phyloP scores from a whole-genome alignment of 2,888 invertebrate species.

The Parelbella ahira region DNA sequence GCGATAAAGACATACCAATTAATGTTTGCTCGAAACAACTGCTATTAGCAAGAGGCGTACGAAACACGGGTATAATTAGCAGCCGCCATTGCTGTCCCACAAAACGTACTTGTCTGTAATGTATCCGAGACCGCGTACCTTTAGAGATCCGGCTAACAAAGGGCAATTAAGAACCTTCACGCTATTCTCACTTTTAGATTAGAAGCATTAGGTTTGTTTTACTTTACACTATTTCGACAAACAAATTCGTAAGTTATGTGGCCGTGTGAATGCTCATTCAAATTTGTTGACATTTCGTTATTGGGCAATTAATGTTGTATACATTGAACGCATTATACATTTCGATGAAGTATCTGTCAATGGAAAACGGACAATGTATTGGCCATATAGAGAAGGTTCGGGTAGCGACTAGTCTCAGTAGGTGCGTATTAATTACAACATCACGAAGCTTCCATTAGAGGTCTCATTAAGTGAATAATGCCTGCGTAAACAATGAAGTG shows the following conservation, averaged over 20 bases:
- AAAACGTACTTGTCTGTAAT: slow-evolving; percentile 28
- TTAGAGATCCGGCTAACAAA: slow-evolving; percentile 12
- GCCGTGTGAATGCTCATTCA: slow-evolving; percentile 18
- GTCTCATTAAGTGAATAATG: slow-evolving; percentile 64
- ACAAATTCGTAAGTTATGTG: slow-evolving; percentile 15
- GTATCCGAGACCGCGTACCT: slow-evolving; percentile 20
- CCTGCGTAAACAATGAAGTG: slow-evolving; percentile 60
- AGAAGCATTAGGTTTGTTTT: slow-evolving; percentile 5
- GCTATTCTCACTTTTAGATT: slow-evolving; percentile 10
- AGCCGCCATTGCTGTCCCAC: slow-evolving; percentile 35
- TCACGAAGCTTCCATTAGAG: slow-evolving; percentile 55
- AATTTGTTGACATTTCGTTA: slow-evolving; percentile 12
- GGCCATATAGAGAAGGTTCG: not conserved
- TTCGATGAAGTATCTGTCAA: not conserved
- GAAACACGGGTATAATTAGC: slow-evolving; percentile 37
- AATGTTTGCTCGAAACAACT: slow-evolving; percentile 57
- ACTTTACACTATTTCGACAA: slow-evolving; percentile 1
- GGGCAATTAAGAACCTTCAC: slow-evolving; percentile 12
- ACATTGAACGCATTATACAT: slow-evolving; percentile 11
- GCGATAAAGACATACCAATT: slow-evolving; percentile 65
- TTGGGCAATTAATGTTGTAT: slow-evolving; percentile 6
- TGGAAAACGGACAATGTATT: slow-evolving; percentile 6
- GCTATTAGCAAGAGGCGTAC: slow-evolving; percentile 48
- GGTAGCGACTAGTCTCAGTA: slow-evolving; percentile 5
- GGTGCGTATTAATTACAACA: slow-evolving; percentile 56